These are phyloP conservation scores for Oryzias javanicus DNA, from an alignment of 2,113 vertebrate genomes.

Conservation along the genomic window DNA sequence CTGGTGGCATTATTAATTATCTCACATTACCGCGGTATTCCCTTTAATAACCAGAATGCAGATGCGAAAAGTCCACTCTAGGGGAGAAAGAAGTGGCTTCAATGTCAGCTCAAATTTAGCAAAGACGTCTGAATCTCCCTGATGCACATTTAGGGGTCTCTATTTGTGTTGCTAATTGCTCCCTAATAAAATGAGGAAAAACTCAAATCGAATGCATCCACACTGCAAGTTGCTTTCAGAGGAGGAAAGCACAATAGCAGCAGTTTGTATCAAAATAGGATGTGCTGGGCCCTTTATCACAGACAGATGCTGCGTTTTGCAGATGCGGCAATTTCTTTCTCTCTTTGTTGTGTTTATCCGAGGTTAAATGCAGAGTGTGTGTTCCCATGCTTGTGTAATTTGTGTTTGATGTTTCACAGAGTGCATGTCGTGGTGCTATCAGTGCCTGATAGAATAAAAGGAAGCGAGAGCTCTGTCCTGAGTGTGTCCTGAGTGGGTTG, in stretches of 20 bases:
- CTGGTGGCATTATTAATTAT: constrained; percentile 24
- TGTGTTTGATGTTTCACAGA: constrained; percentile 58
- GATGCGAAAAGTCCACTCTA: constrained; percentile 12
- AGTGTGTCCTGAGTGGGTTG: constrained; percentile 56
- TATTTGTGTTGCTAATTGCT: constrained; percentile 47
- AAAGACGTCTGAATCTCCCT: constrained; percentile 31
- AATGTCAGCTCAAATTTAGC: constrained; percentile 24
- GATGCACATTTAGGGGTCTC: constrained; percentile 9
- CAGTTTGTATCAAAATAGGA: constrained; percentile 66
- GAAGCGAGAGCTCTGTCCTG: constrained; percentile 41
- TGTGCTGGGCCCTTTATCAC: constrained; percentile 65
- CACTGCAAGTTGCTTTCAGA: constrained; percentile 18
- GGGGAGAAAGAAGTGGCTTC: background rate
- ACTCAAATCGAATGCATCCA: constrained; percentile 20
- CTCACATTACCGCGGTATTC: constrained; percentile 11
- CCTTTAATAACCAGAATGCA: constrained; percentile 22
- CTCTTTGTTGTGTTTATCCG: constrained; percentile 28
- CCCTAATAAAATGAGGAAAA: constrained; percentile 38
- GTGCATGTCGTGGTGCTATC: constrained; percentile 35
- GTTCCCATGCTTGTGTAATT: constrained; percentile 40
- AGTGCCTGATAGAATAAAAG: constrained; percentile 48
- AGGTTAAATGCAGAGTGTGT: constrained; percentile 40
- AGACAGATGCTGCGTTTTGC: constrained; percentile 62
- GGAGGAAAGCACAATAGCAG: constrained; percentile 29
- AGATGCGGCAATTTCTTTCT: constrained; percentile 59